Percentiles rank a stretch among this genome's conserved stretches.
Conservation (phyloP, 2,888 invertebrate genomes). For the Sesamia inferens region DNA sequence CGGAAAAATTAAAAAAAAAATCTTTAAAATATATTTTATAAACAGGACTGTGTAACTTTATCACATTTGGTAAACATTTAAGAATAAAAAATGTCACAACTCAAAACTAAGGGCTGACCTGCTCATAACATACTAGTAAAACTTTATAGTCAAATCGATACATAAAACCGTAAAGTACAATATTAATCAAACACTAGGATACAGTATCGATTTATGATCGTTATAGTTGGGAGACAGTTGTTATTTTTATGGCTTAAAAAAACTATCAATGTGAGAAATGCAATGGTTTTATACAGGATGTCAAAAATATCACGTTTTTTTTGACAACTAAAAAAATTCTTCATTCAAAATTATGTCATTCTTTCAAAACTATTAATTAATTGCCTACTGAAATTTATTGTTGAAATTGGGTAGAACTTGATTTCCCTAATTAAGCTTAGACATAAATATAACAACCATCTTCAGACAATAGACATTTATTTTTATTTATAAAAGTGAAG, state of each 20-base stretch:
- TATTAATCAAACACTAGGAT: conserved; percentile 75
- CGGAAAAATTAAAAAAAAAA: too few relatives aligned
- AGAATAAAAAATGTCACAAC: conserved; percentile 9
- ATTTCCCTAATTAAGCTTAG: too few relatives aligned
- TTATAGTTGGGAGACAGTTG: conserved; percentile 81
- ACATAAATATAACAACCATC: too few relatives aligned
- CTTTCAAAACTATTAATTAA: too few relatives aligned
- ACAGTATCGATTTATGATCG: conserved; percentile 80
- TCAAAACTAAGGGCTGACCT: conserved; percentile 17
- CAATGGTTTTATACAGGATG: conserved; percentile 79
- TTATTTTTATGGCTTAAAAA: conserved; percentile 87
- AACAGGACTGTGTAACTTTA: neutral
- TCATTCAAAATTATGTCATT: too few relatives aligned
- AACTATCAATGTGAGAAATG: conserved; percentile 82
- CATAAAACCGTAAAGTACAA: conserved; percentile 56
- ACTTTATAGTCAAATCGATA: conserved; percentile 50
- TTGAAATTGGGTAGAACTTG: too few relatives aligned
- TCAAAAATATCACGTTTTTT: neutral
- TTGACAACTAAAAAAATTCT: too few relatives aligned
- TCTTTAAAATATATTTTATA: neutral
- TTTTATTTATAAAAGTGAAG: too few relatives aligned
- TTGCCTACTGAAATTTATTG: too few relatives aligned
- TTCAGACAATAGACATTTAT: too few relatives aligned
- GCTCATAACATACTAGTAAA: conserved; percentile 43
- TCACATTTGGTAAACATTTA: neutral